Base-by-base conservation (phyloP, 2,113 vertebrate genomes). In the Burhinus oedicnemus region DNA sequence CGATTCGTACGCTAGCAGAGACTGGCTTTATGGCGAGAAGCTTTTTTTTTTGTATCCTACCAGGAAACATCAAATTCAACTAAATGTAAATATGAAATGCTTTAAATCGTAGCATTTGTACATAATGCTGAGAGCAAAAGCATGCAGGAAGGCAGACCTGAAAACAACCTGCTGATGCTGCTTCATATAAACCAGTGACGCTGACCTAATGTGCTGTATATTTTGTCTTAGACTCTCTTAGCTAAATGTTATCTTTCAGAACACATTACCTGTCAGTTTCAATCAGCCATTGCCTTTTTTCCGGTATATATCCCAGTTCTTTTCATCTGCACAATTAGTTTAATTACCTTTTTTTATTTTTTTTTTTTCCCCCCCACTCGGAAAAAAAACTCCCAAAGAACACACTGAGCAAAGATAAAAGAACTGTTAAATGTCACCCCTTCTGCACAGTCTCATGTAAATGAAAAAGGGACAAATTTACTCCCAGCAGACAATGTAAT, bases 1-100 rank as follows among this genome's bases (percentile, higher is more conserved):
- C 47, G 32, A n/a, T 22, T n/a, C 1, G 3, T 12, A 17, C 34
- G 3, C 0, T 0, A 52, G 36, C 65, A 68, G 8, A 17, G 15
- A 42, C 10, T 1, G 36, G 4, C 15, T 62, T 34, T 11, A 40
- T 1, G 68, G 71, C 34, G 68, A 54, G 25, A 71, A 71, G 1
- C 8, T 78, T 61, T 0, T 4, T 2, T 62, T 36, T 8, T 8
- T 45, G 18, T 16, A 83, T 75, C 58, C 61, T 75, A 29, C 22
- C 61, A 78, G 69, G 52, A 93, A 89, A 55, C 32, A 79, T 6
- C 65, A 47, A 40, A 25, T 18, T 19, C 42, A 68, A 25, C 19
- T 22, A 9, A 49, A 55, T 1, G 12, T 51, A 29, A 74, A 45
- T 12, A 42, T 1, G 16, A 68, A 92, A 47, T 38, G 25, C 60